Evolutionary conservation across 2,113 vertebrate genomes (phyloP).

Genomic region (Boulengeromyrus knoepffleri): DNA sequence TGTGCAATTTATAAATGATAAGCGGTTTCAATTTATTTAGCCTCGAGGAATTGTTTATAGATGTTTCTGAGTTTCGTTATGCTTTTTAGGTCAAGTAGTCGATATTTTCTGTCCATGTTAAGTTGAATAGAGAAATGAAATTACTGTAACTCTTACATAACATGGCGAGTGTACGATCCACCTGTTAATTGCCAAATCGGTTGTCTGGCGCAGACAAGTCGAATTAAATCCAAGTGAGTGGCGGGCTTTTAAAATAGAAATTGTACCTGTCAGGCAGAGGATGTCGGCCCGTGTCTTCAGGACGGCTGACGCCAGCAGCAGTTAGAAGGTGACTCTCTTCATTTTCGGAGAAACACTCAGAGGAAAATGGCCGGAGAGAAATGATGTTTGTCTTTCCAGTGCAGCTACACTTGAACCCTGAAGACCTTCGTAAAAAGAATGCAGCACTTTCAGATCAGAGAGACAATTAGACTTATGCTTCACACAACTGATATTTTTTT

Average conservation of each 20-base stretch:
- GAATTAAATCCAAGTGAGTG: background rate
- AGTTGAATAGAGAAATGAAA: background rate
- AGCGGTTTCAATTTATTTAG: background rate
- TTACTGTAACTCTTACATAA: background rate
- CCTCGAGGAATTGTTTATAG: background rate
- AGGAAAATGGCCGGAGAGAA: background rate
- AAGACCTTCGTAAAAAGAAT: background rate
- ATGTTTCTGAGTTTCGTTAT: background rate
- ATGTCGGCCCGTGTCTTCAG: background rate
- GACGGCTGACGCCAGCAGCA: background rate
- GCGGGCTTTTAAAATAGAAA: background rate
- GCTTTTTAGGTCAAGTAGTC: background rate
- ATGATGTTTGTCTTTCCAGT: background rate
- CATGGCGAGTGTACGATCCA: background rate
- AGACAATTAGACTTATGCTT: slow-evolving; percentile 41
- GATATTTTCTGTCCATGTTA: background rate
- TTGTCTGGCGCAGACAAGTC: background rate
- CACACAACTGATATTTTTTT: slow-evolving; percentile 49
- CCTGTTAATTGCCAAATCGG: background rate
- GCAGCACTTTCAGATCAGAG: background rate
- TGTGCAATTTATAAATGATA: background rate
- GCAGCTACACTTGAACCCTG: background rate
- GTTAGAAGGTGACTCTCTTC: slow-evolving; percentile 15
- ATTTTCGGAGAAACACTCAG: background rate
- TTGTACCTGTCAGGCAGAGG: background rate